phyloP scores from a whole-genome alignment of 2,888 invertebrate species.

The Dynastes grantii region DNA sequence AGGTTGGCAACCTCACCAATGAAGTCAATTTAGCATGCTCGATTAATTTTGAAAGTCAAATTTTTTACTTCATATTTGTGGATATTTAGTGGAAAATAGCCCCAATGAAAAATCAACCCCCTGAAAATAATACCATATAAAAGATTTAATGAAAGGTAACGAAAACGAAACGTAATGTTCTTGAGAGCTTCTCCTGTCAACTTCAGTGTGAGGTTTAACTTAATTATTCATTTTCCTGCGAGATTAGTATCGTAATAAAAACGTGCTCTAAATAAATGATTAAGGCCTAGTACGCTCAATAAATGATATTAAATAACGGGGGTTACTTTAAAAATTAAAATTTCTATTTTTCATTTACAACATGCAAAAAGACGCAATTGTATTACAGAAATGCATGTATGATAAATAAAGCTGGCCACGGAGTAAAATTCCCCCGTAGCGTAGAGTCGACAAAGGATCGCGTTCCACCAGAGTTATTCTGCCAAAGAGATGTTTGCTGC shows the following conservation, averaged over 20 bases:
- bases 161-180: not conserved
- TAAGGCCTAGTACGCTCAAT: not conserved
- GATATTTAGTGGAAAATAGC: not conserved
- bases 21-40: conserved; percentile 37
- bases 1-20: not conserved
- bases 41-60: conserved; percentile 41
- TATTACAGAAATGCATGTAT: too few species aligned
- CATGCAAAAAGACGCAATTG: too few species aligned
- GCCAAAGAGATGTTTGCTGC: too few species aligned
- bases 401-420: too few species aligned
- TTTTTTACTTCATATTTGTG: conserved; percentile 35
- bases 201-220: conserved; percentile 2
- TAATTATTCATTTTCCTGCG: not conserved
- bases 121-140: conserved; percentile 15
- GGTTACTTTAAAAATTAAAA: not conserved
- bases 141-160: conserved; percentile 42
- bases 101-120: conserved; percentile 22
- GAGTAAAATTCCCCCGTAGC: too few species aligned
- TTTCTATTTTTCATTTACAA: too few species aligned
- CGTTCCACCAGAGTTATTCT: too few species aligned
- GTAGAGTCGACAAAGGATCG: too few species aligned
- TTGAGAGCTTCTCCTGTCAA: not conserved
- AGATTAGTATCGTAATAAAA: not conserved
- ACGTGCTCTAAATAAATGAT: not conserved
- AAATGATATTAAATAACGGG: not conserved